Evolutionary conservation across 2,113 vertebrate species (phyloP).

Genomic region (Dasyprocta punctata): DNA sequence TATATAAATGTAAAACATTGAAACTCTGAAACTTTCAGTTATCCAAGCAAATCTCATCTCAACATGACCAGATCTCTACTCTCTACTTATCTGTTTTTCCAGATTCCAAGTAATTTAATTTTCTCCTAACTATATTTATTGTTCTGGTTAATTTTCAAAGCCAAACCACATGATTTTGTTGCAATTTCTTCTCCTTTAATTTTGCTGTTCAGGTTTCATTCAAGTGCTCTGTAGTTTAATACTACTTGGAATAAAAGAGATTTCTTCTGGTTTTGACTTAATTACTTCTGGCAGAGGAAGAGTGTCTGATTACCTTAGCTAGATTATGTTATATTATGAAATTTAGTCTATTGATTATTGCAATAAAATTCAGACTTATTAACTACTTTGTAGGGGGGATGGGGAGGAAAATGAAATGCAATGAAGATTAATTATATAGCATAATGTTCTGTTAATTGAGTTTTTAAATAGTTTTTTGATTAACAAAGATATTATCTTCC

Average conservation of each 20-base stretch:
- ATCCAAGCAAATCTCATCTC: background rate
- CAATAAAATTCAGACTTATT: conserved; percentile 85
- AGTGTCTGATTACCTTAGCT: conserved; percentile 81
- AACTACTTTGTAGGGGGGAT: conserved; percentile 80
- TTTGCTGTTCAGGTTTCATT: conserved; percentile 59
- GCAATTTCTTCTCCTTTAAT: conserved; percentile 56
- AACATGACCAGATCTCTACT: background rate
- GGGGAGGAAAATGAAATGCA: conserved; percentile 82
- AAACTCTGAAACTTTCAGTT: background rate
- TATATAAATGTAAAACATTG: background rate
- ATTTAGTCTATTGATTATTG: conserved; percentile 87
- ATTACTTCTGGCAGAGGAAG: conserved; percentile 81
- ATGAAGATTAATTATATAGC: conserved; percentile 90
- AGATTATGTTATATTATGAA: conserved; percentile 83
- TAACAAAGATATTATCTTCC: conserved; percentile 87
- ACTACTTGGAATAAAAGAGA: conserved; percentile 76
- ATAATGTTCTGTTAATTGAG: conserved; percentile 89
- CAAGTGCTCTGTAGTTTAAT: conserved; percentile 59
- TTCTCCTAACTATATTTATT: background rate
- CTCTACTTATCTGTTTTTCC: background rate
- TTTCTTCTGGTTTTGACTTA: conserved; percentile 83
- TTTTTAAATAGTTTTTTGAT: conserved; percentile 91
- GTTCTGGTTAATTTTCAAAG: background rate
- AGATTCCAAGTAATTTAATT: conserved; percentile 27
- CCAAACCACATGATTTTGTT: conserved; percentile 61